Evolutionary conservation across 2,888 invertebrate species (phyloP).

Genomic region (Tanytarsus gracilentus): DNA sequence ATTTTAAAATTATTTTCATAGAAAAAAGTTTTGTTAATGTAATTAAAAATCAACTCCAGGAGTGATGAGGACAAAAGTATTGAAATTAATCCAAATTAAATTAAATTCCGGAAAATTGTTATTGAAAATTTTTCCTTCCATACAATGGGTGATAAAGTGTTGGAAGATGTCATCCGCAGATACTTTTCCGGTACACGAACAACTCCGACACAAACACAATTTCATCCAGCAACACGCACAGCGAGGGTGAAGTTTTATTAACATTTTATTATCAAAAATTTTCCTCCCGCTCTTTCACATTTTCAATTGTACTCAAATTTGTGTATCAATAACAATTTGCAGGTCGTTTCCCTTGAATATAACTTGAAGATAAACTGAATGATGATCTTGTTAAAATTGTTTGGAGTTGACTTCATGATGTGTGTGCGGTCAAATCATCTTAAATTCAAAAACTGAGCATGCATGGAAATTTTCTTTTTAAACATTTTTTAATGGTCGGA

Average conservation of each 20-base stretch:
- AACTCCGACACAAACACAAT: neutral
- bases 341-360: too few relatives aligned
- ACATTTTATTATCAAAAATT: too few relatives aligned
- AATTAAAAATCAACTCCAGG: neutral
- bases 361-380: too few relatives aligned
- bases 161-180: constrained; percentile 21
- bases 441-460: too few relatives aligned
- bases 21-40: neutral
- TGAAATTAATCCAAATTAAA: constrained; percentile 13
- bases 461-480: too few relatives aligned
- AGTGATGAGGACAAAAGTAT: neutral
- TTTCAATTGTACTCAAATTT: constrained; percentile 18
- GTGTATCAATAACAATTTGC: constrained; percentile 28
- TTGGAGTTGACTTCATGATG: neutral
- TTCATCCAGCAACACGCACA: too few relatives aligned
- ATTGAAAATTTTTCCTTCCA: constrained; percentile 6
- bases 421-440: too few relatives aligned
- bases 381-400: neutral
- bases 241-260: constrained; percentile 19
- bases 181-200: neutral
- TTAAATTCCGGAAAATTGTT: constrained; percentile 15
- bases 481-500: too few relatives aligned
- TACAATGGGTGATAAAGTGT: constrained; percentile 20
- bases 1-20: constrained; percentile 3
- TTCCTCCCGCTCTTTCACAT: too few relatives aligned